These are phyloP conservation scores for Mactra quadrangularis DNA, from an alignment of 1,140 invertebrate species.

Conservation along the genomic window DNA sequence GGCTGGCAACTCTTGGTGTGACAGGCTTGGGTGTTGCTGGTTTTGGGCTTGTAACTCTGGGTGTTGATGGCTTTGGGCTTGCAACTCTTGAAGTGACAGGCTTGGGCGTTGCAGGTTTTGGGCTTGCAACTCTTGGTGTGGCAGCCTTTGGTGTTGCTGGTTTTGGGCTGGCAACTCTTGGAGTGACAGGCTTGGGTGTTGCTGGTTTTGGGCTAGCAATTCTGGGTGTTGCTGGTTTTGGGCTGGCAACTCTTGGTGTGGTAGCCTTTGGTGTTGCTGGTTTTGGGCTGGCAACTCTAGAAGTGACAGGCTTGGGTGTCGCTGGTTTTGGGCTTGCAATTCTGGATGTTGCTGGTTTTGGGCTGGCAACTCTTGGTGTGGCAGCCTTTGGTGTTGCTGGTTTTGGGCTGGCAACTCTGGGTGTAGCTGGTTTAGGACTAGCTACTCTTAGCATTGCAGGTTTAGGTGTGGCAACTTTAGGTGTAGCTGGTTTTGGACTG, in stretches of 20 bases:
- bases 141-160: conserved; percentile 37
- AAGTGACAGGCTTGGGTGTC: neutral
- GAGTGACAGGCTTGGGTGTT: conserved; percentile 30
- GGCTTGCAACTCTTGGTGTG: conserved; percentile 25
- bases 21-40: conserved; percentile 12
- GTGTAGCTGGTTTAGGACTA: conserved; percentile 21
- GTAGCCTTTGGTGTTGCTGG: neutral
- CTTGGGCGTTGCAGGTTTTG: conserved; percentile 43
- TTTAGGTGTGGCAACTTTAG: conserved; percentile 3
- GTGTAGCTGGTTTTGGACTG: conserved; percentile 27
- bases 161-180: conserved; percentile 24
- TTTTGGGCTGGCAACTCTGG: conserved; percentile 25
- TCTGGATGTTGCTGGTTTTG: conserved; percentile 11
- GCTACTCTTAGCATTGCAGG: neutral
- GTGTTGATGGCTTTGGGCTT: neutral
- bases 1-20: neutral
- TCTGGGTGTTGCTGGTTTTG: conserved; percentile 23
- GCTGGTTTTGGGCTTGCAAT: conserved; percentile 3
- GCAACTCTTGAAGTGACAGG: conserved; percentile 5
- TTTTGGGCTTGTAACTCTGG: conserved; percentile 20
- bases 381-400: conserved; percentile 12
- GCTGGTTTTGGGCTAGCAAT: conserved; percentile 9
- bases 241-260: conserved; percentile 24
- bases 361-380: conserved; percentile 4
- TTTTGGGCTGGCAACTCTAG: neutral